Evolutionary conservation across 2,113 vertebrate species (phyloP).

Genomic region (Dinomys branickii): DNA sequence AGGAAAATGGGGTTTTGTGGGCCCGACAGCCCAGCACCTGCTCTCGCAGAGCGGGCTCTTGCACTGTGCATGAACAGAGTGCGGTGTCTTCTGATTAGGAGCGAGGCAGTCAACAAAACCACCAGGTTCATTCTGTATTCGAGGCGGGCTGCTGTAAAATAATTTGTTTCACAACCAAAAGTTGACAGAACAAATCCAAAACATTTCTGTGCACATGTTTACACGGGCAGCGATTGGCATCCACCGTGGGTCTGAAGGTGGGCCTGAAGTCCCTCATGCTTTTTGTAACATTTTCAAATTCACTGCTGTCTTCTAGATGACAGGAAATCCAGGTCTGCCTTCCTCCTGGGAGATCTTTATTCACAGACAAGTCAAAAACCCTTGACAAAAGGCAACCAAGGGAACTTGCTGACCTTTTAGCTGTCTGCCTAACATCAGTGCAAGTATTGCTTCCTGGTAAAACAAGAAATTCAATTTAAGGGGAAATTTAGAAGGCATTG

Average conservation of each 20-base stretch:
- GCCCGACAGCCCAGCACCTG: background rate
- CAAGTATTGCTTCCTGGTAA: constrained; percentile 92
- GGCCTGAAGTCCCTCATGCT: constrained; percentile 91
- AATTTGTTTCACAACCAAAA: constrained; percentile 92
- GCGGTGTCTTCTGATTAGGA: constrained; percentile 34
- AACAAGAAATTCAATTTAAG: constrained; percentile 92
- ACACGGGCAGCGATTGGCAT: constrained; percentile 89
- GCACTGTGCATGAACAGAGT: constrained; percentile 21
- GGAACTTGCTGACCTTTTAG: constrained; percentile 92
- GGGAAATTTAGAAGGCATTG: constrained; percentile 87
- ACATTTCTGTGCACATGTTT: constrained; percentile 91
- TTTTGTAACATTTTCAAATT: constrained; percentile 94
- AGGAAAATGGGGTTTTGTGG: background rate
- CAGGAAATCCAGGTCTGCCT: constrained; percentile 90
- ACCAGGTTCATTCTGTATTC: constrained; percentile 87
- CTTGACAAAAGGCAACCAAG: constrained; percentile 93
- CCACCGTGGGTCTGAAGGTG: constrained; percentile 87
- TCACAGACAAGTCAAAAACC: constrained; percentile 94
- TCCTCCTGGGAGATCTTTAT: constrained; percentile 91
- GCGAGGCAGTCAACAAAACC: constrained; percentile 60
- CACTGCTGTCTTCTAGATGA: constrained; percentile 91
- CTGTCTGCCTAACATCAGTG: constrained; percentile 92
- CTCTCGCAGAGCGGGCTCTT: background rate
- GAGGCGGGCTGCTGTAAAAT: constrained; percentile 85
- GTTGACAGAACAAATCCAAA: constrained; percentile 93